Conservation (phyloP, 2,113 vertebrate genomes). For the Mola mola region DNA sequence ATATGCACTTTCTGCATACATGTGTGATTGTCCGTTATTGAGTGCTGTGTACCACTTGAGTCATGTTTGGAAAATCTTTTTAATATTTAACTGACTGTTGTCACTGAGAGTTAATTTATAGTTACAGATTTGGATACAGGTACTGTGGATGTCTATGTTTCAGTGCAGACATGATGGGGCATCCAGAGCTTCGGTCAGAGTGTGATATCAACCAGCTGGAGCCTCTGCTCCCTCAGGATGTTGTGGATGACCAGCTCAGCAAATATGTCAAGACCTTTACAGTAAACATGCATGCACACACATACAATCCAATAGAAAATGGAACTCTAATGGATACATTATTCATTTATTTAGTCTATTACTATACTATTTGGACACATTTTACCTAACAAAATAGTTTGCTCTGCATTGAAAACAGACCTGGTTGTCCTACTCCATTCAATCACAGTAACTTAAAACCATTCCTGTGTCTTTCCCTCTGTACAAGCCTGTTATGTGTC, state of each 20-base stretch:
- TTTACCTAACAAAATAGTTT: background rate
- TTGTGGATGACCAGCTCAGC: slow-evolving; percentile 90
- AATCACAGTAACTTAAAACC: too few relatives aligned
- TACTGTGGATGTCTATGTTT: background rate
- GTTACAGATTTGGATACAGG: too few relatives aligned
- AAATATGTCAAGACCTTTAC: slow-evolving; percentile 95
- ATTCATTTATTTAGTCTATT: background rate
- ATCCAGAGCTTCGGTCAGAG: slow-evolving; percentile 88
- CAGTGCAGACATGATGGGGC: slow-evolving; percentile 96
- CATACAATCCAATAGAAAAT: background rate
- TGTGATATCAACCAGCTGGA: slow-evolving; percentile 87
- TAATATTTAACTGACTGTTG: too few relatives aligned
- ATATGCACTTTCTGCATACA: too few relatives aligned
- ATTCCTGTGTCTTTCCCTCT: too few relatives aligned
- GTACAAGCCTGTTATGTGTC: too few relatives aligned
- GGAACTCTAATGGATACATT: too few relatives aligned
- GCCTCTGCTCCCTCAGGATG: slow-evolving; percentile 84
- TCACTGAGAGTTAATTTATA: too few relatives aligned
- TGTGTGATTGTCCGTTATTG: too few relatives aligned
- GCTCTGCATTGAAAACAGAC: background rate
- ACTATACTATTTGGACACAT: background rate
- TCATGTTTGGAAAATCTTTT: too few relatives aligned
- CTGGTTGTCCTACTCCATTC: too few relatives aligned
- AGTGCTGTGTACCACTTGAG: too few relatives aligned
- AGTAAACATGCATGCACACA: slow-evolving; percentile 76